Evolutionary conservation across 2,888 invertebrate species (phyloP), one percentile per base, ranked within the genome.

Genomic region (Hermaeophaga mercurialis): DNA sequence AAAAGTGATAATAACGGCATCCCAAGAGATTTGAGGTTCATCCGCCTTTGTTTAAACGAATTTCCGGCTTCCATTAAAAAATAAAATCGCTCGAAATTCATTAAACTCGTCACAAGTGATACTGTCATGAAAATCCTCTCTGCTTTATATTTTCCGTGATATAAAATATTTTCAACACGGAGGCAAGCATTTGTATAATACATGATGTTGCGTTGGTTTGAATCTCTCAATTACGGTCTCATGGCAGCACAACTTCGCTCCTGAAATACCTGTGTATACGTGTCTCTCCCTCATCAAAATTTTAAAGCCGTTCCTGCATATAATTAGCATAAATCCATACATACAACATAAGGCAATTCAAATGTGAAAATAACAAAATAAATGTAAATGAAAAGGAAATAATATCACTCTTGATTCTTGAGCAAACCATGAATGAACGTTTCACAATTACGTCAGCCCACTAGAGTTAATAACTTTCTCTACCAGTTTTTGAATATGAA

Each of bases 401-500:
- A 47, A 47, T 36, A 36, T 36, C 47, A 47, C 36, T 36, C 47
- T 47, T 47, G 22, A 22, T 11, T 17, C 46, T 18, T 12, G 45
- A 28, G 34, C 22, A 39, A 36, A 34, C 26, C 12, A 50, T 50
- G 50, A 50, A 50, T 50, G 50, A 50, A 41, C 31, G 31, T 50
- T 50, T 31, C 41, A 41, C 50, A 41, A 50, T 31, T 41, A 31
- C 50, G 12, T 33, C 52, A 17, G 34, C 52, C 52, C 52, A 44
- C 52, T 24, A 24, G n/a, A 19, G 24, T 24, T 11, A 18, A 43
- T 43, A 43, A 34, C 52, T 52, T 52, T 52, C 52, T 52, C 52
- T 34, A 11, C 22, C 12, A 34, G 31, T 24, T 44, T 43, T 43
- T 44, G 43, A 52, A 52, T 43, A 15, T 17, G 33, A 43, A 52